Percentiles rank a stretch among this genome's conserved stretches.
phyloP scores from a whole-genome alignment of 1,140 invertebrate species.

The Tenebrio molitor region DNA sequence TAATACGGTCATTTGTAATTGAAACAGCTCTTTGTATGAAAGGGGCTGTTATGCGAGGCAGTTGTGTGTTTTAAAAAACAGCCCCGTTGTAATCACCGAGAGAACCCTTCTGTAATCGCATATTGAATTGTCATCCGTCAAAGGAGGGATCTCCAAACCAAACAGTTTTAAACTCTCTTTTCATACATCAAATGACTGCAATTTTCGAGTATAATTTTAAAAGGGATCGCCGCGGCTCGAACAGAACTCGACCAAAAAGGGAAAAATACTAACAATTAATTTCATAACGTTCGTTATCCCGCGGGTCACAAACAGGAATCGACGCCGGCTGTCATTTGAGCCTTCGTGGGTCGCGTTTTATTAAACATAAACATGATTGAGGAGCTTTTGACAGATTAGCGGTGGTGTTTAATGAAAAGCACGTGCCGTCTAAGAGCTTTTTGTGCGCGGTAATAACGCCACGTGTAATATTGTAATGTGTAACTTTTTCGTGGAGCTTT shows the following conservation, averaged over 20 bases:
- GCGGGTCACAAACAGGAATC: no score
- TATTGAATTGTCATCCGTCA: constrained; percentile 56
- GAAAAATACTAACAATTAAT: no score
- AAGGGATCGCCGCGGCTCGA: constrained; percentile 8
- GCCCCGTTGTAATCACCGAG: constrained; percentile 41
- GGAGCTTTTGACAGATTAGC: constrained; percentile 35
- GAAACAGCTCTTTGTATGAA: constrained; percentile 52
- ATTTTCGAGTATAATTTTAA: constrained; percentile 51
- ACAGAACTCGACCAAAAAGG: no score
- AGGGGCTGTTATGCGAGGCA: constrained; percentile 43
- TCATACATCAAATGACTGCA: constrained; percentile 54
- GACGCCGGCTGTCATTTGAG: no score
- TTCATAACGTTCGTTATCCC: no score
- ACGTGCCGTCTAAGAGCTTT: constrained; percentile 38
- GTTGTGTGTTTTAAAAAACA: constrained; percentile 52
- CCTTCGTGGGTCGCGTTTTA: background rate
- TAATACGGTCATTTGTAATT: constrained; percentile 58
- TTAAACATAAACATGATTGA: constrained; percentile 36
- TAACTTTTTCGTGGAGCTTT: constrained; percentile 16
- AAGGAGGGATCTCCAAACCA: constrained; percentile 49
- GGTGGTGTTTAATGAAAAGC: constrained; percentile 34
- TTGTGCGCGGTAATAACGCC: constrained; percentile 18
- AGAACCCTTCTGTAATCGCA: constrained; percentile 55
- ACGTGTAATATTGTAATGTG: constrained; percentile 30
- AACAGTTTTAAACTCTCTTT: constrained; percentile 52